Evolutionary conservation across 2,888 invertebrate species (phyloP).

Genomic region (Lymantria monacha): DNA sequence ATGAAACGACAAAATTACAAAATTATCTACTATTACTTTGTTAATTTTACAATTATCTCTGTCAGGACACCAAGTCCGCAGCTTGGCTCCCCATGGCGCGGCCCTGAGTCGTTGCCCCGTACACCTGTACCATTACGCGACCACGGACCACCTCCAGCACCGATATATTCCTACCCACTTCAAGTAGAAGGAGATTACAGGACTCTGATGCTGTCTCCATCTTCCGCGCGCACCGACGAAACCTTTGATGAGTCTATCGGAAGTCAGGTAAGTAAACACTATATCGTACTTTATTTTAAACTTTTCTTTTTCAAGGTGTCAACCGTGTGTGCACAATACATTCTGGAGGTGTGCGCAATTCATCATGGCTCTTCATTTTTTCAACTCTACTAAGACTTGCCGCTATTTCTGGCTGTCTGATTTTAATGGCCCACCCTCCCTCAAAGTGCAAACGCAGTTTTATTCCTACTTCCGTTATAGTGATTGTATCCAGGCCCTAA

Average conservation of each 20-base stretch:
- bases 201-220: constrained; percentile 59
- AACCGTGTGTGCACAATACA: too few species aligned
- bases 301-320: too few species aligned
- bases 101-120: constrained; percentile 80
- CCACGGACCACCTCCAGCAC: constrained; percentile 36
- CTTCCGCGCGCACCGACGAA: constrained; percentile 68
- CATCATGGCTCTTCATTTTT: too few species aligned
- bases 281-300: too few species aligned
- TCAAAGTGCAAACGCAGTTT: too few species aligned
- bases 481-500: too few species aligned
- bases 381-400: too few species aligned
- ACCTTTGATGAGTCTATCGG: constrained; percentile 76
- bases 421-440: too few species aligned
- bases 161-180: constrained; percentile 59
- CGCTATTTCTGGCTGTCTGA: too few species aligned
- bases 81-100: constrained; percentile 65
- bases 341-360: too few species aligned
- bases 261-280: constrained; percentile 76
- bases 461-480: too few species aligned
- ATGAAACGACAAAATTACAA: background rate
- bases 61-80: constrained; percentile 79
- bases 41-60: background rate
- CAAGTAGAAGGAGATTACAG: constrained; percentile 68
- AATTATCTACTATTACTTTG: background rate
- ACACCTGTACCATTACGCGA: constrained; percentile 66